A percentile compares a stretch with the other conserved stretches of the same genome.
These are phyloP conservation scores for Calliopsis andreniformis DNA, from an alignment of 1,140 invertebrate species.

Conservation along the genomic window DNA sequence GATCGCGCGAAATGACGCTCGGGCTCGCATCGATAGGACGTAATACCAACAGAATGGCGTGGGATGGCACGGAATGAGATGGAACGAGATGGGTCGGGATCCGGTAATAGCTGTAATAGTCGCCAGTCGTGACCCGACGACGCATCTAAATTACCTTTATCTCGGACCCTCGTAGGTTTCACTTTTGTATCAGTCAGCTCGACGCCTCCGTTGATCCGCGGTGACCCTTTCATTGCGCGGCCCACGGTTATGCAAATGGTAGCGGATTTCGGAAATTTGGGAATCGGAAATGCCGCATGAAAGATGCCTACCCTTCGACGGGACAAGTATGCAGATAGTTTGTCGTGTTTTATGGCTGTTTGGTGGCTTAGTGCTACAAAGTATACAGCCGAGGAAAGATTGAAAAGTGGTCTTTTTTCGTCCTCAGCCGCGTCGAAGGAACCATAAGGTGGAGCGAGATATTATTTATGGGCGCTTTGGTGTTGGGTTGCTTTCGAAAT, in stretches of 20 bases:
- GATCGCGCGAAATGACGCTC: conserved; percentile 52
- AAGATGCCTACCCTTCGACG: neutral
- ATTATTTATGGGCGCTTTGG: neutral
- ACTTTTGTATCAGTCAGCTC: conserved; percentile 62
- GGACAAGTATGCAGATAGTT: neutral
- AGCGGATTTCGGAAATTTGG: neutral
- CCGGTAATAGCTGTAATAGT: conserved; percentile 75
- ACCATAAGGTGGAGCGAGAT: neutral
- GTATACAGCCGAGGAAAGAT: neutral
- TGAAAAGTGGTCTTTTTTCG: neutral
- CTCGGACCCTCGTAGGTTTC: conserved; percentile 61
- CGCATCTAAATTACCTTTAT: conserved; percentile 75
- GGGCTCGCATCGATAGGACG: conserved; percentile 46
- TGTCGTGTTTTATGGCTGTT: conserved; percentile 4
- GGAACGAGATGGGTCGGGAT: conserved; percentile 63
- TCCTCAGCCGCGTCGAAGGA: neutral
- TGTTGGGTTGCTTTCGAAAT: neutral
- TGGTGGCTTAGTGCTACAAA: neutral
- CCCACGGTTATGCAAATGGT: neutral
- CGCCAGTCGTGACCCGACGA: conserved; percentile 71
- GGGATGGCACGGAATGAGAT: conserved; percentile 59
- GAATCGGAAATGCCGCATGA: neutral
- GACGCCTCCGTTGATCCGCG: conserved; percentile 43
- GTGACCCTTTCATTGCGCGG: neutral
- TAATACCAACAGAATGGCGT: conserved; percentile 63